Conservation (phyloP, 2,113 vertebrate genomes). For the Psammodynastes pulverulentus region DNA sequence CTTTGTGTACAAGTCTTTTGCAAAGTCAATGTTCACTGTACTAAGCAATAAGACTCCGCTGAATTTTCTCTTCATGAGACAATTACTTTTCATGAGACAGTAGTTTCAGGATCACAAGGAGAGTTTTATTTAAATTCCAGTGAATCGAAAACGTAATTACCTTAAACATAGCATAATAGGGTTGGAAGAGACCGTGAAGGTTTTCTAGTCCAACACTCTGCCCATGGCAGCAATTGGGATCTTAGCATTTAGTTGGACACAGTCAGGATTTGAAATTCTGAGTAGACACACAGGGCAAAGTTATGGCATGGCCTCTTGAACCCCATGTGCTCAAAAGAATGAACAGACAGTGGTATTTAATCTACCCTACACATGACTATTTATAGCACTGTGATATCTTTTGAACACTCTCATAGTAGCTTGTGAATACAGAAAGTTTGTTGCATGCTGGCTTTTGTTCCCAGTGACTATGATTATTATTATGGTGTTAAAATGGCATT, state of each 20-base stretch:
- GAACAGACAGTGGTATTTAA: not conserved
- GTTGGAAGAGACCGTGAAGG: not conserved
- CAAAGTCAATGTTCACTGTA: not conserved
- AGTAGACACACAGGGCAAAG: not conserved
- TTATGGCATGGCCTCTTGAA: not conserved
- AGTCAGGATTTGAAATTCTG: not conserved
- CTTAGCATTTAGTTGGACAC: not conserved
- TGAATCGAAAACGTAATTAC: not conserved
- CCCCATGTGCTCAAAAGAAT: not conserved
- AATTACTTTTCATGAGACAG: no score
- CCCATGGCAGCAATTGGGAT: not conserved
- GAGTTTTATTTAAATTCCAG: not conserved
- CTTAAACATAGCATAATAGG: not conserved
- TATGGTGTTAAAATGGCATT: conserved; percentile 21
- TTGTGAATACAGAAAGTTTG: not conserved
- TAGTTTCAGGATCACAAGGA: not conserved
- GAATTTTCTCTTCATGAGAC: not conserved
- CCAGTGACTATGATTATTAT: not conserved
- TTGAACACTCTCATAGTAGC: not conserved
- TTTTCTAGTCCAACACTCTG: no score
- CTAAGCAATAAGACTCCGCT: not conserved
- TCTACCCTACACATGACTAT: not conserved
- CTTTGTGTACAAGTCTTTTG: not conserved
- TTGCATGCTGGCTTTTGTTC: not conserved
- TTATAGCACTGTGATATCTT: not conserved